Evolutionary conservation across 2,797 vertebrate genomes (phyloP).

Genomic region (Cercopithecus diana): DNA sequence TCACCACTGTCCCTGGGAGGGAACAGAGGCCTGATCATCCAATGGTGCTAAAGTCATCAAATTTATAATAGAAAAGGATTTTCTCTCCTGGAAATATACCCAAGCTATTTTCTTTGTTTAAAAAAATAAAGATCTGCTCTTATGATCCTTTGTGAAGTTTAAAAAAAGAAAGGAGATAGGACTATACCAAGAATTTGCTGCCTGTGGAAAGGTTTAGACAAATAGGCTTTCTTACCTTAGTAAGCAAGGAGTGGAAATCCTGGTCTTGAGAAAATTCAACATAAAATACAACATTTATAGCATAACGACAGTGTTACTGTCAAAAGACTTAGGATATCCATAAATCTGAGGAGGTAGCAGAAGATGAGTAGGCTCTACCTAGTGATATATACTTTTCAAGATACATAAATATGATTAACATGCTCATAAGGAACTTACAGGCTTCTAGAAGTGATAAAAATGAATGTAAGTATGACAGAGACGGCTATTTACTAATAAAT

Average conservation of each 20-base stretch:
- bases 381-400: not conserved
- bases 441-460: not conserved
- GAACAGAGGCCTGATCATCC: not conserved
- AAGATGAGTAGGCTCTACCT: not conserved
- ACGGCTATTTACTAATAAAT: not conserved
- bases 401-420: not conserved
- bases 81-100: not conserved
- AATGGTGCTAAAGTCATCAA: not conserved
- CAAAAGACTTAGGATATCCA: not conserved
- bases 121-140: not conserved
- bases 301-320: not conserved
- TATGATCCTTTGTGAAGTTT: not conserved
- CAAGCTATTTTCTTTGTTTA: not conserved
- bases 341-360: not conserved
- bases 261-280: not conserved
- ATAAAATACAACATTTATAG: not conserved
- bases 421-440: not conserved
- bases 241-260: not conserved
- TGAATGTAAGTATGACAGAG: not conserved
- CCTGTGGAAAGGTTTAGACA: not conserved
- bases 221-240: not conserved
- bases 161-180: not conserved
- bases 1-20: not conserved
- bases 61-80: not conserved
- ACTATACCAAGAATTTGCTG: not conserved